These are phyloP conservation scores for Mimumesa dahlbomi DNA, from an alignment of 2,888 invertebrate species.

Conservation along the genomic window DNA sequence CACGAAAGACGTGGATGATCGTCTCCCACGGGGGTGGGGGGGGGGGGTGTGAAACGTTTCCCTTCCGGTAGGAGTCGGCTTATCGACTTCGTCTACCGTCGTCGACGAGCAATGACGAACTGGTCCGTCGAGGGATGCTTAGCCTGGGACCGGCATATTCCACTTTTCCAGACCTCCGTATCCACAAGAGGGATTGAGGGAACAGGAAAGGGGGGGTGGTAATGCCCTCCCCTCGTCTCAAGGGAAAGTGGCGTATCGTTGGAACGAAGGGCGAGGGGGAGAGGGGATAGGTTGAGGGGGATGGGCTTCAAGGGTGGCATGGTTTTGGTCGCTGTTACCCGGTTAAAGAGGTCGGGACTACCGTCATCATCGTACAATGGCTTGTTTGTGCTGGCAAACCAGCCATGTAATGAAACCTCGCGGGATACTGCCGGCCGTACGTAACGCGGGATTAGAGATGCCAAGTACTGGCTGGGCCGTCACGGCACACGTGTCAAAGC, in stretches of 20 bases:
- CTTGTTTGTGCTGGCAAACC: constrained; percentile 76
- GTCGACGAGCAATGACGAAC: constrained; percentile 61
- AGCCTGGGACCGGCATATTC: constrained; percentile 30
- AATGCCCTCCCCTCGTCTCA: constrained; percentile 18
- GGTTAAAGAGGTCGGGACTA: constrained; percentile 45
- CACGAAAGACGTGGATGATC: constrained; percentile 19
- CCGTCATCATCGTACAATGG: constrained; percentile 64
- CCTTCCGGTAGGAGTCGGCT: constrained; percentile 17
- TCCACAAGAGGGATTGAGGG: no score
- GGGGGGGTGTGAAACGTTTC: constrained; percentile 13
- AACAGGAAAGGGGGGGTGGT: not conserved
- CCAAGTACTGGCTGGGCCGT: constrained; percentile 59
- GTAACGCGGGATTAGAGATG: constrained; percentile 65
- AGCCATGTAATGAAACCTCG: constrained; percentile 78
- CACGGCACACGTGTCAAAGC: constrained; percentile 69
- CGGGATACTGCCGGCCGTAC: constrained; percentile 64
- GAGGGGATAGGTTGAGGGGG: constrained; percentile 42
- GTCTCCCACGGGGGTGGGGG: not conserved
- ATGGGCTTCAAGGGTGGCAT: no score
- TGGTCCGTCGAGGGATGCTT: constrained; percentile 56
- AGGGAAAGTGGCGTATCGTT: constrained; percentile 2
- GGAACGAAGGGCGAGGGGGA: constrained; percentile 10
- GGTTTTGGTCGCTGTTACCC: constrained; percentile 50
- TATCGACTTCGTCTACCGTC: constrained; percentile 59
- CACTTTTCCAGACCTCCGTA: not conserved